phyloP scores from a whole-genome alignment of 2,113 vertebrate species.

The Chrysochloris asiatica region DNA sequence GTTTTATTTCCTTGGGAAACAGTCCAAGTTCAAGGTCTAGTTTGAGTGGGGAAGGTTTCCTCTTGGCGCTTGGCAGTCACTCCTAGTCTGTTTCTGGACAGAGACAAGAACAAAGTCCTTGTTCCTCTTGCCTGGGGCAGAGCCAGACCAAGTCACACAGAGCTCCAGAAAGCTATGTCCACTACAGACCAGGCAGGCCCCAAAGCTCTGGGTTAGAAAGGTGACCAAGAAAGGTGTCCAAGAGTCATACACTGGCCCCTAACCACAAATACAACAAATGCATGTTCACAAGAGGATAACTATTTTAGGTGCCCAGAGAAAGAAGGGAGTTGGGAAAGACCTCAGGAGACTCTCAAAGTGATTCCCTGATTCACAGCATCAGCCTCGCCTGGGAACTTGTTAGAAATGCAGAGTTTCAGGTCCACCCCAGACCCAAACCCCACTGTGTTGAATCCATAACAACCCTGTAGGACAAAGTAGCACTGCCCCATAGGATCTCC shows the following conservation, averaged over 20 bases:
- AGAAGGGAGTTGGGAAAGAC: neutral
- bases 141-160: neutral
- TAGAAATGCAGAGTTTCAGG: neutral
- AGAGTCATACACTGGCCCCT: neutral
- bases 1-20: constrained; percentile 17
- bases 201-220: too few relatives aligned
- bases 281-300: neutral
- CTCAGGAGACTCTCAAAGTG: too few relatives aligned
- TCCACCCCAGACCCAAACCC: neutral
- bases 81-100: constrained; percentile 27
- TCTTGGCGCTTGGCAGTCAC: neutral
- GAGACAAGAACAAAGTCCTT: neutral
- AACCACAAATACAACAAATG: neutral
- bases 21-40: constrained; percentile 47
- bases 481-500: too few relatives aligned
- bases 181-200: neutral
- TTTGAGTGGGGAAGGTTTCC: neutral
- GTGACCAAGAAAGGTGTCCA: too few relatives aligned
- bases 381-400: neutral
- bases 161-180: neutral
- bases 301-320: neutral
- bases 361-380: too few relatives aligned
- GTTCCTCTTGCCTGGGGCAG: neutral
- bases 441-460: too few relatives aligned
- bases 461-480: too few relatives aligned